A percentile compares a stretch with the other conserved stretches of the same genome.
Conservation (phyloP, 2,888 invertebrate species). For the Latheticus oryzae region DNA sequence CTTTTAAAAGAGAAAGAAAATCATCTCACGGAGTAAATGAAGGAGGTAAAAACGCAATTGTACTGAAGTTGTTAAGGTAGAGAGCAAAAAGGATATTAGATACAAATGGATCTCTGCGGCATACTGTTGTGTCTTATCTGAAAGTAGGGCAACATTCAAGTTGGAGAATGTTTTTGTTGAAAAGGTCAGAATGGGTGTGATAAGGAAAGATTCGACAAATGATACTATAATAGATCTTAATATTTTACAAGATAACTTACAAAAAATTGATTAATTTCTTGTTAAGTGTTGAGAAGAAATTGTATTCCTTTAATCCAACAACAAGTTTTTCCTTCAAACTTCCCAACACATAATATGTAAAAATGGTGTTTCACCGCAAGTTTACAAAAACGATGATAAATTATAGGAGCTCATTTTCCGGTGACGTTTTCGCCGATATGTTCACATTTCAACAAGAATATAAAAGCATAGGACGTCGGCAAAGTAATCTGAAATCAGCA, state of each 20-base stretch:
- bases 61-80: slow-evolving; percentile 21
- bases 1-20: slow-evolving; percentile 6
- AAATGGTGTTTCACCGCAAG: neutral
- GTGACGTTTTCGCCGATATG: slow-evolving; percentile 14
- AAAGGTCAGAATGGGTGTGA: slow-evolving; percentile 1
- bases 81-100: slow-evolving; percentile 13
- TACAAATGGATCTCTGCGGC: slow-evolving; percentile 33
- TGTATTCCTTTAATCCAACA: too few species aligned
- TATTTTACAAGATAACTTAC: too few species aligned
- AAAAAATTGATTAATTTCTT: too few species aligned
- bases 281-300: too few species aligned
- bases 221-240: too few species aligned
- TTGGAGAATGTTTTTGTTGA: slow-evolving; percentile 17
- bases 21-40: slow-evolving; percentile 19
- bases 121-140: slow-evolving; percentile 22
- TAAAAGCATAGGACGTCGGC: slow-evolving; percentile 8
- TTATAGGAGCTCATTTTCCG: slow-evolving; percentile 17
- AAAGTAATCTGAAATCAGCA: slow-evolving; percentile 25
- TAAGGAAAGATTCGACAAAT: too few species aligned
- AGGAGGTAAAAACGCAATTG: slow-evolving; percentile 27
- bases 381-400: slow-evolving; percentile 18
- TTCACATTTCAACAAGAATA: slow-evolving; percentile 21
- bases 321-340: too few species aligned
- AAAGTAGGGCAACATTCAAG: slow-evolving; percentile 17
- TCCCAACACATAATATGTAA: slow-evolving; percentile 6